Evolutionary conservation across 2,888 invertebrate genomes (phyloP), one percentile per base, ranked within the genome.

Genomic region (Chloroclysta siterata): DNA sequence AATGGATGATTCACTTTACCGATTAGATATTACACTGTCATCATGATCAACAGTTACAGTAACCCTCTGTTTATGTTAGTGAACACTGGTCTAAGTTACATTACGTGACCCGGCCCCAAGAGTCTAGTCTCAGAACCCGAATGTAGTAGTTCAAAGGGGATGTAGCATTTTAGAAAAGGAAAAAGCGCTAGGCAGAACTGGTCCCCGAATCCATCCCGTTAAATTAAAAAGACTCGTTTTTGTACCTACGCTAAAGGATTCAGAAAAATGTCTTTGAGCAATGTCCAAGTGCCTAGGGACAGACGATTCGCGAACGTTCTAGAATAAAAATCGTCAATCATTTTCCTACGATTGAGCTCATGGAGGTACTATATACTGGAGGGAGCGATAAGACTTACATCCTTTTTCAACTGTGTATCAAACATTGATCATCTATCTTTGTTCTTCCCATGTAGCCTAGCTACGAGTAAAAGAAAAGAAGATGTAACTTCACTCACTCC

Each of bases 131-230:
- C 13, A 29, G 29, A 50, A 4, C 28, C 28, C n/a, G 29, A 50
- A 29, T 33, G n/a, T 29, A 33, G 14, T 14, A 50, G 50, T 29
- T 50, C 50, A 29, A 50, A 50, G 29, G n/a, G 50, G 2, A 28
- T 28, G 48, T 22, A 29, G 14, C 50, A 29, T 50, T 29, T 50
- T 2, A 50, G 14, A 11, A 39, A 39, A 39, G 17, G 46, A 17
- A 46, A 46, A 46, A 8, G 17, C 14, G 7, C 11, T 11, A 17
- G 17, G 10, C 46, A 0, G 10, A 46, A 17, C 46, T 8, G 10
- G 10, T 46, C 17, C 46, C 10, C 17, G 17, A 17, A 17, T 17
- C 46, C 17, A 46, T 46, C 11, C 17, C 17, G 10, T 46, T 46
- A 10, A 3, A 46, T 46, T 17, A 46, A 17, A 46, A 44, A 17